Base-by-base conservation (phyloP, 2,113 vertebrate genomes). In the Ursus arctos region DNA sequence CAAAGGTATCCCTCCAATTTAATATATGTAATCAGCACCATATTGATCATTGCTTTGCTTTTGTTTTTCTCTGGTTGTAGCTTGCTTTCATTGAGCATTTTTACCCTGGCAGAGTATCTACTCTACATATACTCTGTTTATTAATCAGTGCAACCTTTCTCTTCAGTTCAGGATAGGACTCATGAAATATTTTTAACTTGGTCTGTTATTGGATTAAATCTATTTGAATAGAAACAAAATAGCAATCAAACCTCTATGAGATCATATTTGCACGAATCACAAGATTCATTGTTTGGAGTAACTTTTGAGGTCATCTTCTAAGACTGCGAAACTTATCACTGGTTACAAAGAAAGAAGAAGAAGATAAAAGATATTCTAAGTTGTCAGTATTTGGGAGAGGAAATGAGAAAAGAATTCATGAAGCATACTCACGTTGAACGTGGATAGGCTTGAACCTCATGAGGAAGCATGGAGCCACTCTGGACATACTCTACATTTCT, bases 11-110 rank as follows among this genome's bases (percentile, higher is more conserved):
- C 7, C 13, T 69, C 40, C 59, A 67, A 11, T 22, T n/a, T 61
- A 96, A 80, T 59, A 47, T 67, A 69, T 59, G 3, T 28, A 69
- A 90, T 67, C 89, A 96, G 59, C 79, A 94, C 91, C 94, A 74
- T 88, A 86, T 43, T 22, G 11, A 80, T 65, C 31, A 51, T 12
- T 65, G 76, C n/a, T 82, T 92, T 47, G n/a, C 8, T 61, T 82
- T 61, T 63, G 19, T 31, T 79, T 47, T 88, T 85, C 28, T 9
- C 26, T 86, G 13, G 26, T 69, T 87, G 21, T 24, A 47, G 8
- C 14, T 94, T 79, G 47, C 7, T 65, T 83, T 80, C 51, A 61
- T 22, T 92, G 57, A 69, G 10, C 81, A 91, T 40, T 84, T 93
- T 93, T 87, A 77, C 26, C 5, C 49, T 51, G 22, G 33, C 22